Evolutionary conservation across 2,113 vertebrate genomes (phyloP), one percentile per base, ranked within the genome.

Genomic region (Protomyctophum bolini): DNA sequence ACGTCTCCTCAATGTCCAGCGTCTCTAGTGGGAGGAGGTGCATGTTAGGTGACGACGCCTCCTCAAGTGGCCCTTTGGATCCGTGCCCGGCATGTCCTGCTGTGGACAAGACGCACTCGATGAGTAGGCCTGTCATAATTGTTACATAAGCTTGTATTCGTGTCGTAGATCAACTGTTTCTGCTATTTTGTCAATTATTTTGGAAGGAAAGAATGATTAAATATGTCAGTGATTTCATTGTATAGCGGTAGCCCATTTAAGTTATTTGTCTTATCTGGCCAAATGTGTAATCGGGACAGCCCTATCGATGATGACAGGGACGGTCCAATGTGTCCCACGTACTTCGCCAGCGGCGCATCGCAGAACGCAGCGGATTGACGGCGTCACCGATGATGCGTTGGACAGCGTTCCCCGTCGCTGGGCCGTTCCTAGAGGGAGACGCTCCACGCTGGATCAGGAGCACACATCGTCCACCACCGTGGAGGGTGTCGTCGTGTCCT

Each of bases 1-100:
- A 71, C 21, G 21, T 21, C 21, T 9, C 69, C 87, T 29, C 63
- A 72, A 2, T 61, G 68, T 21, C 21, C 63, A 83, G 68, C 76
- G 50, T 79, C 63, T 73, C 76, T 33, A 57, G 73, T 1, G 70
- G 71, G 63, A 67, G 70, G 8, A 63, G 72, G 4, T 5, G 54
- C 70, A 68, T 69, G 3, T 1, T 75, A 72, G 80, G 73, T 5
- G 69, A 75, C 0, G 69, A 71, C 1, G 10, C 45, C 12, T 15
- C 68, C 51, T 21, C 21, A 21, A 55, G 74, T 58, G 12, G 55
- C 1, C 46, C 68, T 0, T 48, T n/a, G 0, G 75, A 74, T 77
- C 86, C 83, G 57, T 80, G 72, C 11, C 66, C 70, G 1, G 50
- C 70, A 6, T 54, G 11, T 48, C 54, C 69, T 41, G 21, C 21